Percentiles rank a stretch among this genome's conserved stretches.
These are phyloP conservation scores for Muscicapa adusta DNA, from an alignment of 2,113 vertebrate genomes.

Conservation along the genomic window DNA sequence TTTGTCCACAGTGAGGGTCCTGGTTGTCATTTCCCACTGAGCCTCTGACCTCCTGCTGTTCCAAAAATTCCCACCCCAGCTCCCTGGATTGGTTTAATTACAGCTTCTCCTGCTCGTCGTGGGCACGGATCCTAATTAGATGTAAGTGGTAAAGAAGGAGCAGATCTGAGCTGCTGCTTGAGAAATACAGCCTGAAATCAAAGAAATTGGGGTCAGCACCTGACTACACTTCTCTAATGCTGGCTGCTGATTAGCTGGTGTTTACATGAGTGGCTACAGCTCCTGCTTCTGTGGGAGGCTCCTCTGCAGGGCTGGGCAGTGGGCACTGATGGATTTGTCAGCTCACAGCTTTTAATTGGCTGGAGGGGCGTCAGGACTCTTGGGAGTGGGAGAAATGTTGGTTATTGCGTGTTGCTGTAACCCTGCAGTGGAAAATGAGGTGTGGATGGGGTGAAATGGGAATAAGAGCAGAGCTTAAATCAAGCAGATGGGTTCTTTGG, in stretches of 20 bases:
- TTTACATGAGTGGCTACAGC: not conserved
- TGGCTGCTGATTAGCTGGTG: conserved; percentile 23
- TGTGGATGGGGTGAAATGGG: rapidly evolving
- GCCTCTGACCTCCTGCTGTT: rapidly evolving
- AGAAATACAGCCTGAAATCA: conserved; percentile 38
- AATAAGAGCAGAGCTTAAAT: not conserved
- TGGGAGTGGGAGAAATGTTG: not conserved
- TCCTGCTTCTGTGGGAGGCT: not conserved
- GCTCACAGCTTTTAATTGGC: not conserved
- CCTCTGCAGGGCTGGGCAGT: not conserved
- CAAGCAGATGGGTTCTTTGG: not conserved
- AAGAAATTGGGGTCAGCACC: conserved; percentile 48
- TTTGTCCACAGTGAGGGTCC: not conserved
- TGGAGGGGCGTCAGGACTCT: not conserved
- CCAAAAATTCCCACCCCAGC: not conserved
- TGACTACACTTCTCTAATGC: not conserved
- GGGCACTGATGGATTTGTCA: not conserved
- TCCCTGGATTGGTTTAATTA: not conserved
- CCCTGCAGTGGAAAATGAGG: not conserved
- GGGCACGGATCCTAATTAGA: conserved; percentile 8
- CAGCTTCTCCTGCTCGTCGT: not conserved
- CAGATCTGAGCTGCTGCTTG: not conserved
- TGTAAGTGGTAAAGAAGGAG: not conserved
- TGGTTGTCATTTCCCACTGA: not conserved
- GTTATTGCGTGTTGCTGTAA: rapidly evolving